Conservation (phyloP, 2,797 vertebrate genomes). For the Pseudomugil tenellus region DNA sequence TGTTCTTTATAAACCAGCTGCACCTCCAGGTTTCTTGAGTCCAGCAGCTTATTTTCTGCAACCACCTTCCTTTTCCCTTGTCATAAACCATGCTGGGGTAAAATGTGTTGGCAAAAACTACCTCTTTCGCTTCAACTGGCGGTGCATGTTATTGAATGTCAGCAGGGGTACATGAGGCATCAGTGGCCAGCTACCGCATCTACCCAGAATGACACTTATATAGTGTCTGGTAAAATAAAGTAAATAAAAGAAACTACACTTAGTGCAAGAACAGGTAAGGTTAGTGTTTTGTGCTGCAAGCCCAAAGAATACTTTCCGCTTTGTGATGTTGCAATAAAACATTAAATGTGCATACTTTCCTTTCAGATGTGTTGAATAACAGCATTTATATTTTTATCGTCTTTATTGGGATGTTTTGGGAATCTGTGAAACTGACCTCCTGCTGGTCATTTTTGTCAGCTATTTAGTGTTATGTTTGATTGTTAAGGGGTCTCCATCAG, state of each 20-base stretch:
- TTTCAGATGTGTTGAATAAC: background rate
- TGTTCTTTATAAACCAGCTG: conserved; percentile 30
- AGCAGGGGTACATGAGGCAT: conserved; percentile 18
- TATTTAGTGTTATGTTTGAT: background rate
- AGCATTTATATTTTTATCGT: background rate
- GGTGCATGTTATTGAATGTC: conserved; percentile 27
- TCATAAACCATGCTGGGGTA: conserved; percentile 35
- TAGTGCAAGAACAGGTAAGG: background rate
- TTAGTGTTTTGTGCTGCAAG: background rate
- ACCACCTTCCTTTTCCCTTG: conserved; percentile 27
- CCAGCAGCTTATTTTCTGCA: conserved; percentile 23
- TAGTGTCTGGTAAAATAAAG: background rate
- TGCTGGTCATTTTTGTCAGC: background rate
- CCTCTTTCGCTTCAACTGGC: conserved; percentile 1
- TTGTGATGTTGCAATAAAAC: background rate
- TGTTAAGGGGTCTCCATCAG: background rate
- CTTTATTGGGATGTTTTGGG: background rate
- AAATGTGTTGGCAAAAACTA: conserved; percentile 23
- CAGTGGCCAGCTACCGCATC: conserved; percentile 55
- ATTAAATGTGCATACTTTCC: background rate
- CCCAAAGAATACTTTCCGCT: background rate
- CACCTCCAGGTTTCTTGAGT: conserved; percentile 35
- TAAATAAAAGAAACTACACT: no score
- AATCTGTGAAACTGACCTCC: background rate
- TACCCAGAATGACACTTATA: conserved; percentile 15